Conservation (phyloP, 2,888 invertebrate genomes). For the Drosophila antonietae region DNA sequence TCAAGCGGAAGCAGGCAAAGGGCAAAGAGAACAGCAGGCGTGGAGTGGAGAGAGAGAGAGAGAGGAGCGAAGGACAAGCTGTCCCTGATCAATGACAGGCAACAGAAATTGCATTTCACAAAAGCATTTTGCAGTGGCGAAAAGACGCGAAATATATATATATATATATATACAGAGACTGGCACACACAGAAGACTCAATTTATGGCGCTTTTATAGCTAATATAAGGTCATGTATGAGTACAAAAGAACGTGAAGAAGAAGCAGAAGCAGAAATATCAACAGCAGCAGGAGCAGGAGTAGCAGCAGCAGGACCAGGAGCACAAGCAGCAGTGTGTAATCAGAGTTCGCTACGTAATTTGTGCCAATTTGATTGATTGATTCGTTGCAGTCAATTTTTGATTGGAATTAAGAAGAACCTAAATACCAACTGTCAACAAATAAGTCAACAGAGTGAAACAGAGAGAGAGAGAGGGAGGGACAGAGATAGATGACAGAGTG, state of each 20-base stretch:
- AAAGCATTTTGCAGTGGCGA: slow-evolving; percentile 31
- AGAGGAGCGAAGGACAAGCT: background rate
- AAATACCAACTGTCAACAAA: slow-evolving; percentile 30
- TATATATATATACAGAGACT: background rate
- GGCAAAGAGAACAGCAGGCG: background rate
- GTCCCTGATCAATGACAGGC: slow-evolving; percentile 28
- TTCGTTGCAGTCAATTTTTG: slow-evolving; percentile 27
- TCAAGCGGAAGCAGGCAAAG: slow-evolving; percentile 7
- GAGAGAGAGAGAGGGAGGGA: background rate
- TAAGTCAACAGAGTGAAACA: slow-evolving; percentile 6
- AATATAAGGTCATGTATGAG: slow-evolving; percentile 44
- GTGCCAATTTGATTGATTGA: slow-evolving; percentile 44
- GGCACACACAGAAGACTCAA: slow-evolving; percentile 32
- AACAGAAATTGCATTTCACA: slow-evolving; percentile 58
- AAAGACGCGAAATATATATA: background rate
- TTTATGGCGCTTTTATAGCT: slow-evolving; percentile 57
- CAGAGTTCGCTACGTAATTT: slow-evolving; percentile 36
- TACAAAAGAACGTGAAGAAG: slow-evolving; percentile 2
- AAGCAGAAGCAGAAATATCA: background rate
- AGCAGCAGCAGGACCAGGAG: slow-evolving; percentile 8
- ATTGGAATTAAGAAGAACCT: slow-evolving; percentile 25
- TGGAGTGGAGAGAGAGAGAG: background rate
- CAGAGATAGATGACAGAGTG: background rate
- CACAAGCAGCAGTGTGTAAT: slow-evolving; percentile 19
- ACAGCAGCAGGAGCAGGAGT: background rate